phyloP scores from a whole-genome alignment of 2,113 vertebrate species.

The Callaeas wilsoni region DNA sequence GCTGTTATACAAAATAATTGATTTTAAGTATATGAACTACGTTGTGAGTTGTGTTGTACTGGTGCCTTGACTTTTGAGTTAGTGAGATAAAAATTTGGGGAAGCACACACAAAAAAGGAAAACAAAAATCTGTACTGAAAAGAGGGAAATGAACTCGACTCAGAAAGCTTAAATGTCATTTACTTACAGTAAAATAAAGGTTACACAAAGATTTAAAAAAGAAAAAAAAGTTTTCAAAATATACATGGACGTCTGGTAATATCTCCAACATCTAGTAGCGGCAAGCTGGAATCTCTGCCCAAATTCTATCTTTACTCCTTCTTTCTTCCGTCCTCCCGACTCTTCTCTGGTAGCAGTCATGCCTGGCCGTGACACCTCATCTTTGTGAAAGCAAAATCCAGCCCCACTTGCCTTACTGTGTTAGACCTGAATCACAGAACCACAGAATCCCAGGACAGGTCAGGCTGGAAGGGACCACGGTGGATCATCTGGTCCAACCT shows the following conservation, averaged over 20 bases:
- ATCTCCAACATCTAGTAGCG: not conserved
- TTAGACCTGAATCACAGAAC: not conserved
- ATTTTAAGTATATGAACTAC: not conserved
- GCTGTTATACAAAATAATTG: not conserved
- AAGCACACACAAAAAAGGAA: not conserved
- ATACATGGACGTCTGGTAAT: not conserved
- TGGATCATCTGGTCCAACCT: not conserved
- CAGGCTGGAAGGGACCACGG: rapidly evolving
- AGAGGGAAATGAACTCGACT: not conserved
- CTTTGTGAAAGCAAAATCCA: not conserved
- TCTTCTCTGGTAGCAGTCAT: not conserved
- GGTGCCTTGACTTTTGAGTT: not conserved
- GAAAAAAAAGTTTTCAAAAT: not conserved
- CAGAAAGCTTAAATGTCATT: not conserved
- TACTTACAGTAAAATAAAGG: not conserved
- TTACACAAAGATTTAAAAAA: not conserved
- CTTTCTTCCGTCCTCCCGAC: not conserved
- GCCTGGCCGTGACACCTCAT: not conserved
- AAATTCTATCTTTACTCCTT: not conserved
- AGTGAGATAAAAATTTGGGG: not conserved
- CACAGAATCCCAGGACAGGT: not conserved
- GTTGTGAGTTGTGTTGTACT: not conserved
- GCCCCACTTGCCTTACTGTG: not conserved
- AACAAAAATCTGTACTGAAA: not conserved
- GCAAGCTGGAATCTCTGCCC: not conserved